These are phyloP conservation scores for Lordiphosa mommai DNA, from an alignment of 1,140 invertebrate genomes.

Conservation along the genomic window DNA sequence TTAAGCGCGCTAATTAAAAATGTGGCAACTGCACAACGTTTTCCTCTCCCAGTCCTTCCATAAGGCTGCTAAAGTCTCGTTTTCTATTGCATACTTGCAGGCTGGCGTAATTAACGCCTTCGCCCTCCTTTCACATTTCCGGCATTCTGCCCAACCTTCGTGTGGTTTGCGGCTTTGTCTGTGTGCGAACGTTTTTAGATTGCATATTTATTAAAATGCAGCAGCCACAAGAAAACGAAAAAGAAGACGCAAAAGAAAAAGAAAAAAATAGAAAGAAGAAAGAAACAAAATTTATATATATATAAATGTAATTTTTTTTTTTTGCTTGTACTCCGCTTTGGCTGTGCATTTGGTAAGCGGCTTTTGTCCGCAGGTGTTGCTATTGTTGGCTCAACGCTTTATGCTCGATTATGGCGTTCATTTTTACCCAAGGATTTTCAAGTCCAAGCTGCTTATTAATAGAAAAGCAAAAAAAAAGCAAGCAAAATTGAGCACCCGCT, in stretches of 20 bases:
- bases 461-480: constrained; percentile 12
- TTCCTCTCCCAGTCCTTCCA: no score
- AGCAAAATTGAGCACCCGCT: constrained; percentile 49
- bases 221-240: constrained; percentile 23
- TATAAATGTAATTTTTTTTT: no score
- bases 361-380: constrained; percentile 75
- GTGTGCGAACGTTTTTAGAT: constrained; percentile 54
- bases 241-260: constrained; percentile 36
- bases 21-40: constrained; percentile 65
- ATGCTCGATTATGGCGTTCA: constrained; percentile 25
- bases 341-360: constrained; percentile 63
- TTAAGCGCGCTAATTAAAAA: constrained; percentile 76
- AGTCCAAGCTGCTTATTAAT: constrained; percentile 72
- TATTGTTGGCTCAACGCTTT: constrained; percentile 67
- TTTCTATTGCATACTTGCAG: constrained; percentile 45
- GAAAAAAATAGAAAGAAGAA: no score
- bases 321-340: neutral
- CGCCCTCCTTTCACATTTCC: constrained; percentile 1
- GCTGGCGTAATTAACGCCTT: constrained; percentile 66
- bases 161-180: constrained; percentile 48
- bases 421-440: constrained; percentile 49
- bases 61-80: constrained; percentile 51
- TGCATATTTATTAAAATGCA: constrained; percentile 77
- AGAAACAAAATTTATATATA: no score
- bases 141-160: constrained; percentile 1